Conservation (phyloP, 2,888 invertebrate genomes). For the Drepanosiphum platanoidis region DNA sequence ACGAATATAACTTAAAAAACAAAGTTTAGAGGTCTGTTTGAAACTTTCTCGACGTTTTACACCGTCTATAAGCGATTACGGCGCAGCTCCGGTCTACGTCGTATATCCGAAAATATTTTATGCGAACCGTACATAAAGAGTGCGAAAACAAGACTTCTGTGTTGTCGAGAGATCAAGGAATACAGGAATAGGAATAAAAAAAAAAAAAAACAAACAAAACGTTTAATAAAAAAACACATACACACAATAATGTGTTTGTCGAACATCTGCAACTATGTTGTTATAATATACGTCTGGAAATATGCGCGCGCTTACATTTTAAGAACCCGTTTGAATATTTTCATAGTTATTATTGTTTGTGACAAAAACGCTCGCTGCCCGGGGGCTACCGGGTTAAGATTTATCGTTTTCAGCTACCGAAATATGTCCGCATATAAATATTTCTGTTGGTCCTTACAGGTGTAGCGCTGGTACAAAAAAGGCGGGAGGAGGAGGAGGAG, state of each 20-base stretch:
- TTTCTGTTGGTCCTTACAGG: conserved; percentile 10
- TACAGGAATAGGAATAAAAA: not conserved
- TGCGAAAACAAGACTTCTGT: conserved; percentile 43
- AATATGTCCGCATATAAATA: conserved; percentile 36
- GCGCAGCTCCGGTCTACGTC: not conserved
- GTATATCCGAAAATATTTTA: conserved; percentile 21
- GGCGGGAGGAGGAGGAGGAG: not conserved
- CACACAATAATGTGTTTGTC: conserved; percentile 34
- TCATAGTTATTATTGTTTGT: not conserved
- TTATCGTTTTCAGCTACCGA: conserved; percentile 60
- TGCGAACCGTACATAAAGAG: conserved; percentile 22
- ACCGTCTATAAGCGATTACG: not conserved
- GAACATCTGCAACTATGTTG: conserved; percentile 45
- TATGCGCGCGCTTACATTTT: not conserved
- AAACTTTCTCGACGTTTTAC: conserved; percentile 23
- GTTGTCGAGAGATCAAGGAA: not conserved
- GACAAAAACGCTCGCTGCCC: conserved; percentile 30
- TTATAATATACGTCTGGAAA: conserved; percentile 50
- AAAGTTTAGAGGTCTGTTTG: conserved; percentile 10
- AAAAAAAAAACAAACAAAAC: not conserved
- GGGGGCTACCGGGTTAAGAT: conserved; percentile 46
- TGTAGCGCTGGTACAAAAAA: not conserved
- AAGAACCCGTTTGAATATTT: conserved; percentile 36
- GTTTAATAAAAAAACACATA: conserved; percentile 4
- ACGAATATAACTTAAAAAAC: not conserved